Evolutionary conservation across 2,888 invertebrate genomes (phyloP), one percentile per base, ranked within the genome.

Genomic region (Stenurella melanura): DNA sequence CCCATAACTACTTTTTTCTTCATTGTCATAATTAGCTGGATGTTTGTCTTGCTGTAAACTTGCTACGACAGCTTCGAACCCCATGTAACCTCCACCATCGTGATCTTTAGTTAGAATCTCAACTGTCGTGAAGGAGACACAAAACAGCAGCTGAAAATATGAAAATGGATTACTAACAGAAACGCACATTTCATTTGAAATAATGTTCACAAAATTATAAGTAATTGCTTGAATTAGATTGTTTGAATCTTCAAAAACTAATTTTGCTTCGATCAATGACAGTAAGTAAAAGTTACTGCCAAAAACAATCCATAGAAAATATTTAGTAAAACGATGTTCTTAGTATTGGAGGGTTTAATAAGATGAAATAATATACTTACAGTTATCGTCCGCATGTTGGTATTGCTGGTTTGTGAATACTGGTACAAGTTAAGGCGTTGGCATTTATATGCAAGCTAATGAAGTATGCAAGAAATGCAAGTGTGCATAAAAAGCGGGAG

Each of bases 401-500:
- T 42, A 15, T 12, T 12, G 50, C 6, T 50, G 50, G n/a, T 50
- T n/a, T 15, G n/a, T 50, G 50, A n/a, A 50, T 15, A 50, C 50
- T 50, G 50, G 15, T n/a, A 50, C n/a, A 50, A 50, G n/a, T 50
- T 0, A 0, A n/a, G 50, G 50, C 50, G 6, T 50, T 50, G 50
- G n/a, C 50, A 50, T 50, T 50, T 50, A 50, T 50, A 50, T 50
- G 50, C n/a, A 50, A n/a, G 1, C 12, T 50, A 42, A 42, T 42
- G 50, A n/a, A n/a, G n/a, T 50, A 50, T 50, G 50, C 50, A 50
- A 50, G 6, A n/a, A 50, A 50, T 50, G 50, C 50, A n/a, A n/a
- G 50, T n/a, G n/a, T 50, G n/a, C 19, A 38, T 11, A 64, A 64
- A 64, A 64, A 64, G 64, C 64, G 26, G 18, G 18, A 17, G 34